Conservation (phyloP, 2,797 vertebrate species). For the Arctocebus calabarensis region DNA sequence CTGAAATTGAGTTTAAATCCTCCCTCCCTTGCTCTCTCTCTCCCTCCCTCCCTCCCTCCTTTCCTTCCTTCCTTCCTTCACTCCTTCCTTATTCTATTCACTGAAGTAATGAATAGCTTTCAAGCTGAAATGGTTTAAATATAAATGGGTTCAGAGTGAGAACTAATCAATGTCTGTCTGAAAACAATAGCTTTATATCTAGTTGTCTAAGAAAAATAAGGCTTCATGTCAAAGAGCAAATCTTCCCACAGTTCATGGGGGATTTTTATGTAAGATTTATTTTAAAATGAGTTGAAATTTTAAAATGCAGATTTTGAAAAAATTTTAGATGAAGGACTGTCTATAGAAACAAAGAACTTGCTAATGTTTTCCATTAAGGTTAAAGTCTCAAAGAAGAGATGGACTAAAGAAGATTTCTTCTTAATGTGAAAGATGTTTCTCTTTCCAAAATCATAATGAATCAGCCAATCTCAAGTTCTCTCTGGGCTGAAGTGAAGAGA, state of each 20-base stretch:
- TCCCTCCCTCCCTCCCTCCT: no score
- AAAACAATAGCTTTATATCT: neutral
- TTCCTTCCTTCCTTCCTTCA: fast-evolving
- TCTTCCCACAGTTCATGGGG: neutral
- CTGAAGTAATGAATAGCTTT: neutral
- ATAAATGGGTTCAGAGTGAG: neutral
- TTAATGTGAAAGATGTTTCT: neutral
- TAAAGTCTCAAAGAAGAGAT: neutral
- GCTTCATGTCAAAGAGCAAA: neutral
- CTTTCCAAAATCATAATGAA: neutral
- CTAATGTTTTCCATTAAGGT: conserved; percentile 17
- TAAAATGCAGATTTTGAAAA: conserved; percentile 8
- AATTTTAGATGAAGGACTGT: neutral
- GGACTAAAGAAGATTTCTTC: neutral
- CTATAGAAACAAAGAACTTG: neutral
- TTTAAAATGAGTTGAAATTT: neutral
- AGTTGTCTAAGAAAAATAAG: neutral
- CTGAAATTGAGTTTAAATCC: neutral
- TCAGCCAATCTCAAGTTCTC: neutral
- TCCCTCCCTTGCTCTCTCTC: fast-evolving
- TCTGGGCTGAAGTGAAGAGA: neutral
- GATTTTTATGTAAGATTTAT: neutral
- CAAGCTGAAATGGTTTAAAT: neutral
- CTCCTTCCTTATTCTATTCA: neutral
- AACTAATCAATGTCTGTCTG: conserved; percentile 20